Evolutionary conservation across 2,888 invertebrate species (phyloP).

Genomic region (Tachystola acroxantha): DNA sequence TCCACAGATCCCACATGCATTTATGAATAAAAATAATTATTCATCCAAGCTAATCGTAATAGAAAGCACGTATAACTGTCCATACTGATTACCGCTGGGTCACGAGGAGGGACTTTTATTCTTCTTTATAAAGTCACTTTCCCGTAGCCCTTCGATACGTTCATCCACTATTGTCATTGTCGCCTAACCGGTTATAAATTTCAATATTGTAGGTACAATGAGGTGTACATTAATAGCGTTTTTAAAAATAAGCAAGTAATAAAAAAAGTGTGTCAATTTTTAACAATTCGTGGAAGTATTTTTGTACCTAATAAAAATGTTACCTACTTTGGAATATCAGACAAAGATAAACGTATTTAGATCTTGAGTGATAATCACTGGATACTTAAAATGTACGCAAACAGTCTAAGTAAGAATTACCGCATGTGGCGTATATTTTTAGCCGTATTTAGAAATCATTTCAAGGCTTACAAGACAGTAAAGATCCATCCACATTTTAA

Average conservation of each 20-base stretch:
- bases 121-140: conserved; percentile 23
- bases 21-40: too few relatives aligned
- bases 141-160: conserved; percentile 31
- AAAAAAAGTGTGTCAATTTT: too few relatives aligned
- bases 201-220: neutral
- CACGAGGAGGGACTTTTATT: conserved; percentile 17
- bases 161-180: conserved; percentile 8
- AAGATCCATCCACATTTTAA: conserved; percentile 6
- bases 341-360: too few relatives aligned
- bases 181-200: neutral
- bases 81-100: conserved; percentile 31
- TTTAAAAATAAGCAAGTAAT: too few relatives aligned
- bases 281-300: too few relatives aligned
- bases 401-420: conserved; percentile 27
- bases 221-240: too few relatives aligned
- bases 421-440: conserved; percentile 36
- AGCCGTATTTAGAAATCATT: conserved; percentile 47
- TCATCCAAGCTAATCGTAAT: conserved; percentile 22
- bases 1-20: too few relatives aligned
- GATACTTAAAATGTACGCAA: too few relatives aligned
- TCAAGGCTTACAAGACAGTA: conserved; percentile 38
- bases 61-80: conserved; percentile 32
- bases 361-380: neutral
- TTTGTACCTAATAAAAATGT: too few relatives aligned
- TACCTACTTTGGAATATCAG: too few relatives aligned